phyloP scores from a whole-genome alignment of 1,140 invertebrate species.

The Radopholus similis region DNA sequence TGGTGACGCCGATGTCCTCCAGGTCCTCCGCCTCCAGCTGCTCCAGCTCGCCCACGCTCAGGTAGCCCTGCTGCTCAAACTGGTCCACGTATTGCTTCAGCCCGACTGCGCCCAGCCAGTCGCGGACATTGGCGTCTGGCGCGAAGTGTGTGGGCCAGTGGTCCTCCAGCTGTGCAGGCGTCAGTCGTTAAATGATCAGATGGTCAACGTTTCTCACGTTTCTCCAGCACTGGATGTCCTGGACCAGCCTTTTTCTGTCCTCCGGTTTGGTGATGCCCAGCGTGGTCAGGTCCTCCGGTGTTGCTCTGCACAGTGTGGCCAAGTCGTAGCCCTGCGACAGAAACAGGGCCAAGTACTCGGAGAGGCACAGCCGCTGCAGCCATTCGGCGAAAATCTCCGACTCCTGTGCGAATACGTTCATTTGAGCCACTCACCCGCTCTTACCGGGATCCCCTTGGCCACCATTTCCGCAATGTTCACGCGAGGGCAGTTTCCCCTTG shows the following conservation, averaged over 20 bases:
- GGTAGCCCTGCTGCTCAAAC: slow-evolving; percentile 79
- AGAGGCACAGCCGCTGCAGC: slow-evolving; percentile 88
- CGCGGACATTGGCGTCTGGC: neutral
- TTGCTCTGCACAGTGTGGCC: slow-evolving; percentile 92
- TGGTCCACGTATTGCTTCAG: slow-evolving; percentile 49
- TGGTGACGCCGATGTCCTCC: slow-evolving; percentile 89
- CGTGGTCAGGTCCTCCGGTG: slow-evolving; percentile 80
- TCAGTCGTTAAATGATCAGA: slow-evolving; percentile 2
- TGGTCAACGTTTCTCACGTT: slow-evolving; percentile 76
- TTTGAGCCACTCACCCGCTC: slow-evolving; percentile 36
- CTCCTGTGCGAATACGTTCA: slow-evolving; percentile 70
- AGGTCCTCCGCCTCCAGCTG: slow-evolving; percentile 87
- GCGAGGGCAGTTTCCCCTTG: slow-evolving; percentile 18
- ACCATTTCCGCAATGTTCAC: slow-evolving; percentile 66
- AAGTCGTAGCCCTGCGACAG: slow-evolving; percentile 92
- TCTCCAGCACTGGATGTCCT: slow-evolving; percentile 85
- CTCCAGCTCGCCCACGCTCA: slow-evolving; percentile 76
- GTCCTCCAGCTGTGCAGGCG: slow-evolving; percentile 8
- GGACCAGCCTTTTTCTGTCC: slow-evolving; percentile 88
- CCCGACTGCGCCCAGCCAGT: slow-evolving; percentile 7
- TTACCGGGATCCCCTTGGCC: slow-evolving; percentile 65
- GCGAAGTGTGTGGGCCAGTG: slow-evolving; percentile 33
- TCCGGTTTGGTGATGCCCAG: slow-evolving; percentile 91
- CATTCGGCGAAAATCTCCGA: slow-evolving; percentile 87
- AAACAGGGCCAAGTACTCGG: slow-evolving; percentile 90